Evolutionary conservation across 1,140 invertebrate species (phyloP).

Genomic region (Brachystomella parvula): DNA sequence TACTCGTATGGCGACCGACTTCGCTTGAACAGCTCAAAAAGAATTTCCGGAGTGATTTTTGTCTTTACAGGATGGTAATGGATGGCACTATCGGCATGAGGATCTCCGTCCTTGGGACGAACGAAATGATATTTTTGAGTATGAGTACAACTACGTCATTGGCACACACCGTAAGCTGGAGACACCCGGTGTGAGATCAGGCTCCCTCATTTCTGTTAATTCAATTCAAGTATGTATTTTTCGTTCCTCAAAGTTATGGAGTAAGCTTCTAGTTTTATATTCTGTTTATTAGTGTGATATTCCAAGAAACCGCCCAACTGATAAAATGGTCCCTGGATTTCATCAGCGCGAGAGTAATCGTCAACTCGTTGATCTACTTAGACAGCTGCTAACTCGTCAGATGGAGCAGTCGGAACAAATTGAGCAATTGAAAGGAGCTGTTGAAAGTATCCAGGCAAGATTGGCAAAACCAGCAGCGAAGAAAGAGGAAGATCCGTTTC

Average conservation of each 20-base stretch:
- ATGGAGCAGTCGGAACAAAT: constrained; percentile 38
- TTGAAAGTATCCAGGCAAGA: constrained; percentile 31
- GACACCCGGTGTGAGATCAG: constrained; percentile 42
- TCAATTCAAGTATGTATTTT: constrained; percentile 23
- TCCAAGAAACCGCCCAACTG: constrained; percentile 17
- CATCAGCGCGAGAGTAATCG: constrained; percentile 37
- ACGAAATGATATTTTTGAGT: constrained; percentile 71
- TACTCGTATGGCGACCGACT: constrained; percentile 45
- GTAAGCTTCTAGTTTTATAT: no score
- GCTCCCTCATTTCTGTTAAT: constrained; percentile 39
- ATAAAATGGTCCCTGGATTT: constrained; percentile 34
- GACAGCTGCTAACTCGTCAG: constrained; percentile 34
- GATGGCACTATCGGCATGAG: constrained; percentile 68
- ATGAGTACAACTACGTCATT: constrained; percentile 52
- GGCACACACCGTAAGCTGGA: constrained; percentile 47
- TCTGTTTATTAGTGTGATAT: constrained; percentile 20
- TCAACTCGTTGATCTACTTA: constrained; percentile 35
- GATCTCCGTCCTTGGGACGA: constrained; percentile 72
- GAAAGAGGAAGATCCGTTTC: constrained; percentile 37
- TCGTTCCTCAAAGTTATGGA: background rate
- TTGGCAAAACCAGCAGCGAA: constrained; percentile 25
- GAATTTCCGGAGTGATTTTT: background rate
- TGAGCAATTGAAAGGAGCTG: constrained; percentile 26
- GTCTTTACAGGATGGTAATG: constrained; percentile 49
- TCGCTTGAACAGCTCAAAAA: background rate